Evolutionary conservation across 2,888 invertebrate species (phyloP), one percentile per base, ranked within the genome.

Genomic region (Leptopterna dolabrata): DNA sequence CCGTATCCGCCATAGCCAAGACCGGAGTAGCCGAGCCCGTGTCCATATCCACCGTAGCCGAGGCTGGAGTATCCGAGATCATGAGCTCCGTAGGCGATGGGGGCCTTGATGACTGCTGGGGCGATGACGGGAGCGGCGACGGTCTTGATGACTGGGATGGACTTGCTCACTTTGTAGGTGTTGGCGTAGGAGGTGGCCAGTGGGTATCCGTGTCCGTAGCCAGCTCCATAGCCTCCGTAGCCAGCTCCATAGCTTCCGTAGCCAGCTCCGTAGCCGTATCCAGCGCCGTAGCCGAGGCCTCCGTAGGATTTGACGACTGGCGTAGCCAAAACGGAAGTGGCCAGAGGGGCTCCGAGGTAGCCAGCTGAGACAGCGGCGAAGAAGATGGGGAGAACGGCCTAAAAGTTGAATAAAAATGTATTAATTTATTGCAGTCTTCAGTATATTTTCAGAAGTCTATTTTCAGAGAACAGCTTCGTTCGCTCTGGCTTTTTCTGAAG

Each of bases 111-210:
- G 83, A 81, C 51, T 16, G 76, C 63, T 27, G 83, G 51, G 16
- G 83, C 80, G 87, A 76, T 63, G 51, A 82, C 73, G 29, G 83
- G 84, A 27, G 76, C 85, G 55, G 86, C 88, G 29, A 81, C 55
- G 27, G 81, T 81, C 13, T 87, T 87, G n/a, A 78, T 63, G 63
- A 84, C 71, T 51, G 82, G 76, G 27, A 87, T 80, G 14, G 83
- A 76, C 13, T 76, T 41, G 19, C 87, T 82, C n/a, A 87, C 51
- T 45, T 87, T 88, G 85, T 94, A 93, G 89, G 94, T 93, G 92
- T 94, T 94, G 90, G 94, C 93, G 91, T 94, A 95, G 89, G 94
- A 94, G 90, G 94, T 94, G 89, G 94, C 94, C 19, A 86, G 82
- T 29, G 88, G 88, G 76, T 81, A 85, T 55, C 91, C 91, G 13